Conservation (phyloP, 2,113 vertebrate species). For the Phyllostomus discolor region DNA sequence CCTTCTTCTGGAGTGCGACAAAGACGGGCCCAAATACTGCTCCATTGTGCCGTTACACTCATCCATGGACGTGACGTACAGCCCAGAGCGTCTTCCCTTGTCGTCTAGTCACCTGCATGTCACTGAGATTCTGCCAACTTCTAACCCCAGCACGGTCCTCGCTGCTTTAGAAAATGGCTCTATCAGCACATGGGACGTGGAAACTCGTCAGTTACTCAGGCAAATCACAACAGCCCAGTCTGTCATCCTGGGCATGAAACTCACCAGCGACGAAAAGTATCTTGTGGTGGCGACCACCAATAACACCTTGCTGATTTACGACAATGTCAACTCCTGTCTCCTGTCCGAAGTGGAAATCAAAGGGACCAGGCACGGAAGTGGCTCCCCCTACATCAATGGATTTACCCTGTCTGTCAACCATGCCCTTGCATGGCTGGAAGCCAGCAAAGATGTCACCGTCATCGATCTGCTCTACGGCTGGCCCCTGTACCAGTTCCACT, state of each 20-base stretch:
- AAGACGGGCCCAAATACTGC: constrained; percentile 98
- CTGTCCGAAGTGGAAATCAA: constrained; percentile 98
- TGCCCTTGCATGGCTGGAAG: constrained; percentile 97
- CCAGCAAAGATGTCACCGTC: constrained; percentile 96
- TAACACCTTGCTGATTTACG: constrained; percentile 96
- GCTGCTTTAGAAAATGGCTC: constrained; percentile 96
- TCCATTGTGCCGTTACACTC: constrained; percentile 98
- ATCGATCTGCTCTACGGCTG: constrained; percentile 96
- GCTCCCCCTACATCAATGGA: constrained; percentile 93
- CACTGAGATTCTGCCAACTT: constrained; percentile 94
- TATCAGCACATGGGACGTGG: constrained; percentile 98
- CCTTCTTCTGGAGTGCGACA: constrained; percentile 97
- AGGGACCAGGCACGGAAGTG: constrained; percentile 91
- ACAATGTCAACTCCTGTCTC: constrained; percentile 97
- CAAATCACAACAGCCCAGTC: constrained; percentile 95
- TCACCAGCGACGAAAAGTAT: constrained; percentile 94
- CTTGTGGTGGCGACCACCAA: constrained; percentile 97
- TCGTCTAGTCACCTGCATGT: constrained; percentile 95
- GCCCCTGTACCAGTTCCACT: constrained; percentile 98
- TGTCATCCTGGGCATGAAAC: constrained; percentile 94
- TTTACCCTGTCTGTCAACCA: constrained; percentile 95
- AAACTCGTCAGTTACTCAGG: constrained; percentile 91
- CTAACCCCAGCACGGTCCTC: constrained; percentile 93
- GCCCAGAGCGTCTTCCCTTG: constrained; percentile 93
- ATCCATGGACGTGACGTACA: constrained; percentile 97